Percentiles rank a stretch among this genome's conserved stretches.
These are phyloP conservation scores for Sciurus carolinensis DNA, from an alignment of 2,797 vertebrate species.

Conservation along the genomic window DNA sequence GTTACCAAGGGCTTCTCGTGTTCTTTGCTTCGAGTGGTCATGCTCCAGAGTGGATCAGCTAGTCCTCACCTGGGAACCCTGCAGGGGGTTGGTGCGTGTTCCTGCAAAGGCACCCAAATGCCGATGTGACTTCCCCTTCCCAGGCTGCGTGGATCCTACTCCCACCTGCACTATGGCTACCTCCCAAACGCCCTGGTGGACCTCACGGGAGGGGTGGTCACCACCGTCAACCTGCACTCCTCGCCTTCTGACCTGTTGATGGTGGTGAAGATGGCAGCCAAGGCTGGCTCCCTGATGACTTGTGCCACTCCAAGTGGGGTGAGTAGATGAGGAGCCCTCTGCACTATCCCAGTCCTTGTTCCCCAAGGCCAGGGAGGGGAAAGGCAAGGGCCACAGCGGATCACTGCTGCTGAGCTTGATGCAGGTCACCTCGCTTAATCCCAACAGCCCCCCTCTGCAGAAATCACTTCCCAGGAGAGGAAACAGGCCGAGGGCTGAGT, in stretches of 20 bases:
- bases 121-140: neutral
- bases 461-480: neutral
- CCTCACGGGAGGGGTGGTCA: slow-evolving; percentile 94
- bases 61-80: neutral
- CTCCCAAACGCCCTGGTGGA: slow-evolving; percentile 94
- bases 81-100: neutral
- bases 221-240: slow-evolving; percentile 85
- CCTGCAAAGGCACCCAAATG: neutral
- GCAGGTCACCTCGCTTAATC: fast-evolving
- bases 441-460: neutral
- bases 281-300: slow-evolving; percentile 89
- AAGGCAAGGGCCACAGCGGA: fast-evolving
- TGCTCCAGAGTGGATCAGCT: neutral
- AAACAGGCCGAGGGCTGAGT: neutral
- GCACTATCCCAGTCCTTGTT: neutral
- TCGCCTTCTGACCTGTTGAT: slow-evolving; percentile 87
- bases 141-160: slow-evolving; percentile 94
- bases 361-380: neutral
- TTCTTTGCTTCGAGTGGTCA: neutral
- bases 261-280: slow-evolving; percentile 89
- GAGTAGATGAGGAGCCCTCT: slow-evolving; percentile 55
- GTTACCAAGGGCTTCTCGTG: neutral
- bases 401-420: neutral
- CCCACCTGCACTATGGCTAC: slow-evolving; percentile 91
- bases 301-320: slow-evolving; percentile 91